Evolutionary conservation across 2,888 invertebrate species (phyloP).

Genomic region (Acrobasis consociella): DNA sequence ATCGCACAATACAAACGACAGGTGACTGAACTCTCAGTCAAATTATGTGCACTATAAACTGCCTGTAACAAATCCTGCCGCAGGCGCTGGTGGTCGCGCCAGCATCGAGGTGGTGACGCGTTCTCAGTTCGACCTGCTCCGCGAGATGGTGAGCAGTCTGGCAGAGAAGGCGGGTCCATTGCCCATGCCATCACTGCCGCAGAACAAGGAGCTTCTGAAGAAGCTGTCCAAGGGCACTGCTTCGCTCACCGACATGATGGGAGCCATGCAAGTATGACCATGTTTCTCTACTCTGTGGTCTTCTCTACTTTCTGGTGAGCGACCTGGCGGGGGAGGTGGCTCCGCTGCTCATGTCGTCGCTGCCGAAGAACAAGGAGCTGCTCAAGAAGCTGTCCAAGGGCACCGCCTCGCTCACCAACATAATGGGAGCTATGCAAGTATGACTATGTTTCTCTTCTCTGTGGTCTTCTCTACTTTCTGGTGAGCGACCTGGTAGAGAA

Average conservation of each 20-base stretch:
- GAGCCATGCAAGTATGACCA: slow-evolving; percentile 62
- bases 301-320: too few species aligned
- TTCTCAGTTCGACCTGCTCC: slow-evolving; percentile 58
- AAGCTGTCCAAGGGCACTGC: slow-evolving; percentile 60
- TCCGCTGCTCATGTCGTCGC: too few species aligned
- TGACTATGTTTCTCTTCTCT: background rate
- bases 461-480: too few species aligned
- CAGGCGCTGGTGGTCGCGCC: slow-evolving; percentile 36
- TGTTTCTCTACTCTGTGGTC: background rate
- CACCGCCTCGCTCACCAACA: slow-evolving; percentile 58
- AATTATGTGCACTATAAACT: too few species aligned
- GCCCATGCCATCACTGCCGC: slow-evolving; percentile 54
- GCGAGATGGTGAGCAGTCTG: slow-evolving; percentile 47
- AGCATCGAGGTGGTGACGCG: slow-evolving; percentile 66
- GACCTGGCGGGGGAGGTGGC: too few species aligned
- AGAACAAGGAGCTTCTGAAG: slow-evolving; percentile 50
- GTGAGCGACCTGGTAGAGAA: too few species aligned
- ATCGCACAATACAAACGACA: too few species aligned
- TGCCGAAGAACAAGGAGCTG: slow-evolving; percentile 44
- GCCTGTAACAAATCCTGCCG: background rate
- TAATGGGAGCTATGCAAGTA: slow-evolving; percentile 72
- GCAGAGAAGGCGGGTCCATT: slow-evolving; percentile 41
- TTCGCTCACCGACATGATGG: slow-evolving; percentile 63
- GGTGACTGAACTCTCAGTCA: too few species aligned
- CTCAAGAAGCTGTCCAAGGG: slow-evolving; percentile 52